phyloP scores from a whole-genome alignment of 2,888 invertebrate species.

The Hoplodrina ambigua region DNA sequence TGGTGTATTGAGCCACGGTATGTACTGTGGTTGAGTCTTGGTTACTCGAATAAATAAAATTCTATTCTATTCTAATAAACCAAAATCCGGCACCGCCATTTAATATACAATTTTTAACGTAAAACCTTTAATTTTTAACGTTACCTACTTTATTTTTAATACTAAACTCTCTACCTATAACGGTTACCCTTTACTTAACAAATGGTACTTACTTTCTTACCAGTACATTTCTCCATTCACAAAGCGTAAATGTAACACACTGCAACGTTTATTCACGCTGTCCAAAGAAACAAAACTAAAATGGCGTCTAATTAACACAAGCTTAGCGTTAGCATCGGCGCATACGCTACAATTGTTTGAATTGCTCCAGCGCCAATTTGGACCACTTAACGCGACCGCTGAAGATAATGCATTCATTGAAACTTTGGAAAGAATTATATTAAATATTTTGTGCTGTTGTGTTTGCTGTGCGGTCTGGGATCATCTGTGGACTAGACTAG shows the following conservation, averaged over 20 bases:
- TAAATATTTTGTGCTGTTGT: neutral
- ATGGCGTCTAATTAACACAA: slow-evolving; percentile 70
- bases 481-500: no score
- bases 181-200: no score
- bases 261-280: slow-evolving; percentile 15
- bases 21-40: no score
- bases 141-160: no score
- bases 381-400: slow-evolving; percentile 71
- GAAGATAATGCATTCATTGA: slow-evolving; percentile 62
- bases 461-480: neutral
- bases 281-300: slow-evolving; percentile 45
- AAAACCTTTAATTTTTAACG: no score
- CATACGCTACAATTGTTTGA: slow-evolving; percentile 71
- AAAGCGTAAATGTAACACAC: slow-evolving; percentile 10
- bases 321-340: slow-evolving; percentile 57
- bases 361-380: slow-evolving; percentile 72
- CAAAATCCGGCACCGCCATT: no score
- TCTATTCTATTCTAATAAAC: no score
- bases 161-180: no score
- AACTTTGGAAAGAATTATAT: slow-evolving; percentile 26
- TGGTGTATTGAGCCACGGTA: no score
- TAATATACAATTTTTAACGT: no score
- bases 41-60: no score
- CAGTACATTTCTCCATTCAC: neutral
- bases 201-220: neutral